Evolutionary conservation across 1,140 invertebrate genomes (phyloP).

Genomic region (Hycleus phaleratus): DNA sequence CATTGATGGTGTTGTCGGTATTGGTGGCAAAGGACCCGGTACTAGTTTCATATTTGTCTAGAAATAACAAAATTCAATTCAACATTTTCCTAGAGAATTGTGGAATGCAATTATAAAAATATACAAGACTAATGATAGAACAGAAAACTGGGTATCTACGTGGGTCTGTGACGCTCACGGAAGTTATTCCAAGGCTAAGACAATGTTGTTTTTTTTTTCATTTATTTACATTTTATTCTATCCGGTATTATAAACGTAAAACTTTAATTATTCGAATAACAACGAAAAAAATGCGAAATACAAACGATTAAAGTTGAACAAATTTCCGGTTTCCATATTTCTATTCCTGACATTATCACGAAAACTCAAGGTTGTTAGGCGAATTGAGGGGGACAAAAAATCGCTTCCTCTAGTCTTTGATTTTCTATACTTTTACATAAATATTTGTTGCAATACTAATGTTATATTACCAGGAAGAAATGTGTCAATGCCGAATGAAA

Average conservation of each 20-base stretch:
- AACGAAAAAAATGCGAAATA: not conserved
- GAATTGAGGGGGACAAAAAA: no score
- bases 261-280: not conserved
- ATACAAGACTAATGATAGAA: constrained; percentile 17
- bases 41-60: constrained; percentile 51
- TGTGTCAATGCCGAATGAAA: constrained; percentile 26
- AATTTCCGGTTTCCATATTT: not conserved
- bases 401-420: no score
- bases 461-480: constrained; percentile 28
- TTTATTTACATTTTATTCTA: constrained; percentile 27
- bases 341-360: not conserved
- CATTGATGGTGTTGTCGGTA: constrained; percentile 49
- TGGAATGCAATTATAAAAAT: constrained; percentile 20
- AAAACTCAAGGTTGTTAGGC: not conserved
- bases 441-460: not conserved
- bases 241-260: constrained; percentile 17
- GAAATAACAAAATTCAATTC: no score
- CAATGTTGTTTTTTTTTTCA: constrained; percentile 10
- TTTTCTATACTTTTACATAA: not conserved
- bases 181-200: constrained; percentile 27
- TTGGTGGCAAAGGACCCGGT: constrained; percentile 55
- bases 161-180: constrained; percentile 24
- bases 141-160: constrained; percentile 10
- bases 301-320: not conserved
- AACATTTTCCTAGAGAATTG: constrained; percentile 11